Evolutionary conservation across 2,113 vertebrate genomes (phyloP).

Genomic region (Raja brachyura): DNA sequence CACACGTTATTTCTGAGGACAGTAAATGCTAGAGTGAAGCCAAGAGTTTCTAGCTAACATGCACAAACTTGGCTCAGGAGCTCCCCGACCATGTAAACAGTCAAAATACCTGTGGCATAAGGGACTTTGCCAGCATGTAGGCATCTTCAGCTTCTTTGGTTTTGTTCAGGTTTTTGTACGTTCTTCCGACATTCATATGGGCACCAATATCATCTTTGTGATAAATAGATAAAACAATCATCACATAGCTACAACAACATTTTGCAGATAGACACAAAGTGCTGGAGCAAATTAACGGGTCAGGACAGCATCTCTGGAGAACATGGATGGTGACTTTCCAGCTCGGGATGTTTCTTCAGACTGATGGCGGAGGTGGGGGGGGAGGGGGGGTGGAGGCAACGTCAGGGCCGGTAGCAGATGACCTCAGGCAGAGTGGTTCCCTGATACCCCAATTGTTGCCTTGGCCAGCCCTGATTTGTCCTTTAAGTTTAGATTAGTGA

Average conservation of each 20-base stretch:
- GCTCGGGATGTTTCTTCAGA: too few relatives aligned
- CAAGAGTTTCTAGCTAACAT: not conserved
- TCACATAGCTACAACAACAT: not conserved
- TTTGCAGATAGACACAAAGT: too few relatives aligned
- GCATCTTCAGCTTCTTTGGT: constrained; percentile 93
- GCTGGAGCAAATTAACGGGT: too few relatives aligned
- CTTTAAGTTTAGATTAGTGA: too few relatives aligned
- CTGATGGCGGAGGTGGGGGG: too few relatives aligned
- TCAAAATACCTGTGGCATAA: constrained; percentile 88
- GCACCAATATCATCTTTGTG: constrained; percentile 87
- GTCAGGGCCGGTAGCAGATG: too few relatives aligned
- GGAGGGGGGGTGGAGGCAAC: too few relatives aligned
- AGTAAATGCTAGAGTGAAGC: not conserved
- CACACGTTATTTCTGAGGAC: not conserved
- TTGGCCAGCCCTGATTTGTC: too few relatives aligned
- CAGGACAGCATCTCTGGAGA: too few relatives aligned
- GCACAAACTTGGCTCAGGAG: not conserved
- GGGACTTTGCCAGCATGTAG: constrained; percentile 86
- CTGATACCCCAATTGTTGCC: too few relatives aligned
- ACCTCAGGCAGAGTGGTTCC: too few relatives aligned
- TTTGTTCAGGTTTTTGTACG: constrained; percentile 92
- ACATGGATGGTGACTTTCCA: too few relatives aligned
- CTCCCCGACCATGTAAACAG: not conserved
- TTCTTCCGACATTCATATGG: constrained; percentile 98
- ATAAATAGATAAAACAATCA: not conserved